Evolutionary conservation across 2,113 vertebrate species (phyloP), one percentile per base, ranked within the genome.

Genomic region (Australoheros scitulus): DNA sequence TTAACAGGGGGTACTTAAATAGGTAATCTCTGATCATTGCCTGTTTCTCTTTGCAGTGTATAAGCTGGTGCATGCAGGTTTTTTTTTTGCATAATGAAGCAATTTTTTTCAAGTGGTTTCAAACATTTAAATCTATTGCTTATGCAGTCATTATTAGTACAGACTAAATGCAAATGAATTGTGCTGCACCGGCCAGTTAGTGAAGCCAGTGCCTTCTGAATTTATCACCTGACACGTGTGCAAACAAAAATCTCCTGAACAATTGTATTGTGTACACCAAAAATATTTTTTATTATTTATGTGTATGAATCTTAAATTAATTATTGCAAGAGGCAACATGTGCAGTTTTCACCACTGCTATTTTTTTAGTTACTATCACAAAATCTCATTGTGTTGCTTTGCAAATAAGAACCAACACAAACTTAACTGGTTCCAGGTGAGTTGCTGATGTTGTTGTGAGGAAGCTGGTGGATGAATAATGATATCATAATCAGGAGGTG

Each of bases 1-100:
- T 61, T 76, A 83, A 38, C 47, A 26, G 77, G 76, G 70, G 77
- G 78, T 63, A 55, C 20, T 41, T 60, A 60, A 78, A 56, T 20
- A 70, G 2, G 2, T 56, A n/a, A 56, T 22, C 8, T n/a, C 9
- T 0, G 47, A 55, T 72, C 18, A 55, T 34, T 20, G 47, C 47
- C 32, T 55, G 55, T 55, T 72, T n/a, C 47, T 55, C 11, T 72
- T 72, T 72, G 43, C 18, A 72, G 13, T 32, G 10, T 20, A 32
- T 72, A 20, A 72, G 32, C 24, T 52, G 11, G 26, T 22, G 20
- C 11, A 55, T 72, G 52, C 17, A 34, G 18, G n/a, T n/a, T n/a
- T n/a, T 17, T 52, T 50, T 20, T 72, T n/a, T 34, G 68, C 3
- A 72, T 55, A 55, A 55, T 2, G 20, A 32, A 72, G 43, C 3